Evolutionary conservation across 2,113 vertebrate genomes (phyloP), one percentile per base, ranked within the genome.

Genomic region (Orthochromis indermauri): DNA sequence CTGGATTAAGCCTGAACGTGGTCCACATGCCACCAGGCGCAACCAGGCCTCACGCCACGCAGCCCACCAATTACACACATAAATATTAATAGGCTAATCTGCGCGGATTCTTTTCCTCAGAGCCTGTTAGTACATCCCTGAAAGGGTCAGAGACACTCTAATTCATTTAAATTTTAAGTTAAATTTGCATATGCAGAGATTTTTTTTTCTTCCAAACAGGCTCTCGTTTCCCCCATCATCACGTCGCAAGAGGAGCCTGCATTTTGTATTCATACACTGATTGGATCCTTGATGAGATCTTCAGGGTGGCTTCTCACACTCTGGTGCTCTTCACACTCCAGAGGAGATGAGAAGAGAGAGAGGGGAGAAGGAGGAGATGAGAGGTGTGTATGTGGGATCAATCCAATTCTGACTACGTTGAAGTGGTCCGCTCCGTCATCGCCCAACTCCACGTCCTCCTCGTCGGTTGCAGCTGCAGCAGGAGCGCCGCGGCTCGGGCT

Each of bases 391-490:
- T 95, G 96, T 92, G 96, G 95, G 96, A 47, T 88, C 35, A 68
- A 80, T 91, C 95, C 97, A 95, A 96, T 97, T 97, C 97, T 96
- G 96, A 96, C 96, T 95, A 91, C 89, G 95, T 73, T 98, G 96
- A 97, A 98, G 98, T 98, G 97, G 98, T 97, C 97, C 97, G 97
- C 97, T 96, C 97, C 94, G 95, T 97, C 97, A 97, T 98, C 97
- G 97, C 96, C 95, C 96, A 95, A 95, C 97, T 97, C 96, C 97
- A 94, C 94, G 96, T 97, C 94, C 96, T 97, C 96, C 95, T 90
- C 80, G 19, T 90, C 81, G 5, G 35, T 54, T 79, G 71, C 33
- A 49, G 87, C 80, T 61, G 84, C 91, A 26, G 83, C 87, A 73
- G 86, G 88, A 87, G 84, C 89, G 96, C 96, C 93, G 31, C 37